These are phyloP conservation scores for Schizaphis graminum DNA, from an alignment of 2,888 invertebrate species.

Conservation along the genomic window DNA sequence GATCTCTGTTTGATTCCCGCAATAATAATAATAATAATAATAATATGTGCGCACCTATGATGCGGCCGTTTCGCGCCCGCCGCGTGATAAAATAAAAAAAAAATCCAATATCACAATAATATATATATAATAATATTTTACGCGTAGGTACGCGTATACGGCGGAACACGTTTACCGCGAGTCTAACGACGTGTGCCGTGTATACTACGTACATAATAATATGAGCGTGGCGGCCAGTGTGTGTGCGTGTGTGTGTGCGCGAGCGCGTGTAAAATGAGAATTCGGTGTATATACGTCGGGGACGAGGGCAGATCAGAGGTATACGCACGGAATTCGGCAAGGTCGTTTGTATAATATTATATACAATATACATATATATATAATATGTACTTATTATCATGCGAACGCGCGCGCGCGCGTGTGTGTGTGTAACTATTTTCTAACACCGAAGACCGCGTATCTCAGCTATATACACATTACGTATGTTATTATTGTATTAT, in stretches of 20 bases:
- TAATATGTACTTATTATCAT: neutral
- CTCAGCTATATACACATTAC: neutral
- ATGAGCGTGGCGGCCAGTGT: neutral
- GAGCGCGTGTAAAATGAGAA: neutral
- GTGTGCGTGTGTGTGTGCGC: neutral
- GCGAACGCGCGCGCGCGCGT: neutral
- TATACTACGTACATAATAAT: neutral
- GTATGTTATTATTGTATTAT: neutral
- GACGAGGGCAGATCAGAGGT: slow-evolving; percentile 4
- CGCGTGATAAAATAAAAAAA: neutral
- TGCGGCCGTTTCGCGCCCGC: neutral
- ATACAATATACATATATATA: neutral
- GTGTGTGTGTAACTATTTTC: neutral
- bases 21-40: neutral
- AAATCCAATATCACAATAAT: neutral
- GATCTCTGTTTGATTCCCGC: neutral
- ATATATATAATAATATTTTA: neutral
- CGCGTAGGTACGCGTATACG: neutral
- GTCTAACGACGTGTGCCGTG: slow-evolving; percentile 14
- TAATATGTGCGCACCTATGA: neutral
- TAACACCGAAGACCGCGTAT: neutral
- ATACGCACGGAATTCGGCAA: slow-evolving; percentile 12
- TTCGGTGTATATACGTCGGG: neutral
- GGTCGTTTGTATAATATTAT: neutral
- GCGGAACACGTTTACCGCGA: slow-evolving; percentile 10